phyloP scores from a whole-genome alignment of 2,113 vertebrate genomes.

The Pedetes capensis region DNA sequence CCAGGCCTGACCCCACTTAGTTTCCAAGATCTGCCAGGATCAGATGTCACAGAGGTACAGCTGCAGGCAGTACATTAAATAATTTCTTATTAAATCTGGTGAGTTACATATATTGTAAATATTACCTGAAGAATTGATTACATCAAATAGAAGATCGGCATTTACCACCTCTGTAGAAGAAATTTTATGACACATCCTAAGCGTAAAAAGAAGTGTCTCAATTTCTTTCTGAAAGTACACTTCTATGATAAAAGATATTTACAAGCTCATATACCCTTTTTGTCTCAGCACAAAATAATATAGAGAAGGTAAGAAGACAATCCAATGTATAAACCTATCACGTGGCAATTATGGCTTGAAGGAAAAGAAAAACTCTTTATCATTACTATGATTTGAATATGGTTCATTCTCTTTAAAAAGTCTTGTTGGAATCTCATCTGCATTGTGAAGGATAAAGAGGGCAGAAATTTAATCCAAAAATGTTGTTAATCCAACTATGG shows the following conservation, averaged over 20 bases:
- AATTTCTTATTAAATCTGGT: not conserved
- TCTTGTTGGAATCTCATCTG: not conserved
- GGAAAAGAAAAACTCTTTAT: not conserved
- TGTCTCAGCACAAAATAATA: not conserved
- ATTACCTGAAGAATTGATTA: not conserved
- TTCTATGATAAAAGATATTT: not conserved
- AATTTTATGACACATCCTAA: not conserved
- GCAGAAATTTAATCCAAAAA: no score
- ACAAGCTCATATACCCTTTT: not conserved
- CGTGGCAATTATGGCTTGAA: not conserved
- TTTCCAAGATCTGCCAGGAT: no score
- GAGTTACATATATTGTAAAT: not conserved
- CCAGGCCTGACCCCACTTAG: no score
- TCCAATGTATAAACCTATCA: not conserved
- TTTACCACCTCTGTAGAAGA: not conserved
- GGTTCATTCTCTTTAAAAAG: not conserved
- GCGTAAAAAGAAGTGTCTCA: not conserved
- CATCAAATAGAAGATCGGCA: not conserved
- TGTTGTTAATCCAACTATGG: accelerated
- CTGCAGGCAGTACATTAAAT: not conserved
- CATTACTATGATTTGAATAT: no score
- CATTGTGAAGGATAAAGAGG: not conserved
- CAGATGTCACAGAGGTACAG: no score
- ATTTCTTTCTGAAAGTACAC: not conserved
- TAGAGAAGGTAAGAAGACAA: not conserved